These are phyloP conservation scores for Lasaia peninsularis DNA, from an alignment of 1,140 invertebrate genomes.

Conservation along the genomic window DNA sequence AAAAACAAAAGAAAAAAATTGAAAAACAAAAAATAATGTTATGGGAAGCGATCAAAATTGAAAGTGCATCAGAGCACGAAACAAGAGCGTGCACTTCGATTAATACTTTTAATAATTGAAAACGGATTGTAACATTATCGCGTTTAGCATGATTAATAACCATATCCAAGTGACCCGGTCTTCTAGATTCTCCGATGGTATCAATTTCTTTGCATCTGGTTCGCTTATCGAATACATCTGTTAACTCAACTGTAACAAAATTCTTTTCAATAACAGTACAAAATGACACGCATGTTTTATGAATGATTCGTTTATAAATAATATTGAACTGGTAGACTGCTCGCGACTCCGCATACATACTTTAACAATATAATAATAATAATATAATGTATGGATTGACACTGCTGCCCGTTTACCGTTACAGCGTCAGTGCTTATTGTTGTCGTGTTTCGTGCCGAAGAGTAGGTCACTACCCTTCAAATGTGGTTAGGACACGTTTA, in stretches of 20 bases:
- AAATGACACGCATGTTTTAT: slow-evolving; percentile 21
- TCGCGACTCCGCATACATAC: not conserved
- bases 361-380: not conserved
- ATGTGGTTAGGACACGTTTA: too few relatives aligned
- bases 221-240: slow-evolving; percentile 33
- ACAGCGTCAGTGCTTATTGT: too few relatives aligned
- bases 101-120: slow-evolving; percentile 12
- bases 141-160: slow-evolving; percentile 43
- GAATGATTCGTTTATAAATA: not conserved
- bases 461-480: too few relatives aligned
- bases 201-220: slow-evolving; percentile 52
- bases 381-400: too few relatives aligned
- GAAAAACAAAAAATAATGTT: not conserved
- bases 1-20: not conserved
- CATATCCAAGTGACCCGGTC: slow-evolving; percentile 46
- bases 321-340: not conserved
- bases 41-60: not conserved
- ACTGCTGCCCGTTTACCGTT: too few relatives aligned
- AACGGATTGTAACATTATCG: slow-evolving; percentile 20
- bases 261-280: slow-evolving; percentile 35
- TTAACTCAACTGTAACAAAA: slow-evolving; percentile 30
- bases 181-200: slow-evolving; percentile 58
- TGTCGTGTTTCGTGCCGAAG: too few relatives aligned
- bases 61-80: slow-evolving; percentile 4
- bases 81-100: slow-evolving; percentile 4